Conservation (phyloP, 64 coral and sea anemone genomes). For the Catalaphyllia jardinei region DNA sequence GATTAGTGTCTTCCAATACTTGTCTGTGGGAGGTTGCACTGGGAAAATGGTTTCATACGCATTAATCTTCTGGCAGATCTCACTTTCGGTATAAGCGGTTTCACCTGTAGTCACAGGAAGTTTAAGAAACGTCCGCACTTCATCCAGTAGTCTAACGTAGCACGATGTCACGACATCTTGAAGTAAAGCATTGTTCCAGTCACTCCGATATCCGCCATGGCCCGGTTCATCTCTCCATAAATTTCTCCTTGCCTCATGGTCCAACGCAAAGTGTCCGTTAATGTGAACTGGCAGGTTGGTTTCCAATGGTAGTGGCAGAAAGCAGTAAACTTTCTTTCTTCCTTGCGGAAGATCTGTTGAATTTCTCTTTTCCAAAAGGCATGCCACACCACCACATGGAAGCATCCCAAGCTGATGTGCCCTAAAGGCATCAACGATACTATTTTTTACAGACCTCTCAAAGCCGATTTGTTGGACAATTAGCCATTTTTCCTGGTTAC, state of each 20-base stretch:
- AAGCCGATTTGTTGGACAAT: constrained; percentile 72
- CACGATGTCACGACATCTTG: constrained; percentile 68
- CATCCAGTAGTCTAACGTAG: constrained; percentile 52
- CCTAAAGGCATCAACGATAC: constrained; percentile 36
- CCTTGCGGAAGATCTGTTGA: background rate
- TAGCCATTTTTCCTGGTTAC: constrained; percentile 51
- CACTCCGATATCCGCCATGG: constrained; percentile 43
- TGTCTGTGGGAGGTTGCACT: background rate
- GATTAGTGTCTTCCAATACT: constrained; percentile 51
- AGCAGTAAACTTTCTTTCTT: constrained; percentile 70
- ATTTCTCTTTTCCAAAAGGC: background rate
- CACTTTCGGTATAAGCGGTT: background rate
- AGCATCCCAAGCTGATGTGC: constrained; percentile 63
- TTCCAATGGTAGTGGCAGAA: constrained; percentile 75
- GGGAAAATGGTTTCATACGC: constrained; percentile 54
- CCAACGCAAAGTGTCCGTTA: constrained; percentile 82
- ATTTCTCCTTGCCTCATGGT: constrained; percentile 76
- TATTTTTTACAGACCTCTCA: constrained; percentile 34
- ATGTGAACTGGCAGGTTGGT: constrained; percentile 80
- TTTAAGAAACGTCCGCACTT: constrained; percentile 39
- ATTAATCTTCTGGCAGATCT: background rate
- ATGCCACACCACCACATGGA: constrained; percentile 77
- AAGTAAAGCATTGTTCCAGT: constrained; percentile 62
- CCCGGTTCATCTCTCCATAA: constrained; percentile 50
- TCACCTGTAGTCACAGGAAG: constrained; percentile 3